Evolutionary conservation across 2,888 invertebrate genomes (phyloP), one percentile per base, ranked within the genome.

Genomic region (Lithophane leautieri): DNA sequence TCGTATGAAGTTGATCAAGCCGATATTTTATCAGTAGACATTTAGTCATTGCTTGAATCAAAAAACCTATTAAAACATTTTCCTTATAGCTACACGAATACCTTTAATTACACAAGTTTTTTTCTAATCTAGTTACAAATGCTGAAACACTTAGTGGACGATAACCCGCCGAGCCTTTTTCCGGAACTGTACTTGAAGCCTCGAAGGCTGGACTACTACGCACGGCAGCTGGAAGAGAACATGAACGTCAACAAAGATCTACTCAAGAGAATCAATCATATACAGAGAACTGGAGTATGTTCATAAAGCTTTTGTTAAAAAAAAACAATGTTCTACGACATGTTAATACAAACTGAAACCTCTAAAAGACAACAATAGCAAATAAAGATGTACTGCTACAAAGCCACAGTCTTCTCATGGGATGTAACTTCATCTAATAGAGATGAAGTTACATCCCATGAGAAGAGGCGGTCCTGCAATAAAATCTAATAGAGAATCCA

Each of bases 161-260:
- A 96, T 78, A 93, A 90, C 25, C 96, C 97, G 0, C 97, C 97
- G 95, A 91, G 84, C 93, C 50, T 97, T 82, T 95, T 96, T 79
- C 96, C 97, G 0, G 95, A 96, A 73, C 88, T 95, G 70, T 97
- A 97, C 86, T 92, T 97, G 62, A 97, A 97, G 87, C 93, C 94
- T 4, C 89, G 92, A n/a, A 92, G 97, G 65, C 89, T 97, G 34
- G 97, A 97, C 88, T 94, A 90, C 86, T 96, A 95, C 83, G 95
- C 96, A 2, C 88, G 91, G 0, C 94, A 95, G 82, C 87, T 96
- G 3, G 95, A 96, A 73, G 93, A 93, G 52, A 96, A 94, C 82
- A 95, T 96, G 95, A 92, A 90, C 74, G 95, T 97, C 63, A 98
- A 97, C 89, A 97, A 97, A 86, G 94, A 97, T 22, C 89, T 98